Percentiles rank a stretch among this genome's conserved stretches.
phyloP scores from a whole-genome alignment of 35 echinoderm and acorn worm species.

The Acanthaster planci region DNA sequence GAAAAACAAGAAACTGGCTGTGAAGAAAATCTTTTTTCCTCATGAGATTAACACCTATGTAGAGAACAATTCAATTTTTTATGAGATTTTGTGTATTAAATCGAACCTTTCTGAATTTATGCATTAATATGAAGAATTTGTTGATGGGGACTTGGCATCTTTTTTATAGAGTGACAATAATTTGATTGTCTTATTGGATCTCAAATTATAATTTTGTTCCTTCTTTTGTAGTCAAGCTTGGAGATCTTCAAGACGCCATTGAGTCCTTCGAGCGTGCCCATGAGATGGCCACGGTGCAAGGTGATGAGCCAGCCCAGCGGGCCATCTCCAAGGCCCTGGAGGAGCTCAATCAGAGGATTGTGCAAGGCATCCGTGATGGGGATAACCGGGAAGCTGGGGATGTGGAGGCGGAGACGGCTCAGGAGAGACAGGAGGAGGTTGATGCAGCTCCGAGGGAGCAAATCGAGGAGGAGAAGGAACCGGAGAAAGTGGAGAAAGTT shows the following conservation, averaged over 20 bases:
- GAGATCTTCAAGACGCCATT: conserved; percentile 94
- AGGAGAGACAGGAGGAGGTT: conserved; percentile 23
- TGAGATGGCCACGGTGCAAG: conserved; percentile 94
- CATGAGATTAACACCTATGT: too few relatives aligned
- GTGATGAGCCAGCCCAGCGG: conserved; percentile 85
- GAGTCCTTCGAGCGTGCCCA: conserved; percentile 93
- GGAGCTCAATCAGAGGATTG: conserved; percentile 97
- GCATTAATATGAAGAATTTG: too few relatives aligned
- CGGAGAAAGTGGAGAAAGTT: conserved; percentile 1
- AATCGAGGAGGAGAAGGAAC: conserved; percentile 37
- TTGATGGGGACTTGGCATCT: too few relatives aligned
- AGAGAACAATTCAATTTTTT: too few relatives aligned
- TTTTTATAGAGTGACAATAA: neutral
- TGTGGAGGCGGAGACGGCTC: conserved; percentile 35
- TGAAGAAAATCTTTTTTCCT: too few relatives aligned
- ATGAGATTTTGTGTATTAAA: too few relatives aligned
- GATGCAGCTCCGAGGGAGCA: neutral
- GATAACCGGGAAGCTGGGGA: conserved; percentile 43
- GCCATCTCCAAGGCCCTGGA: conserved; percentile 96
- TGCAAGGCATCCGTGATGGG: conserved; percentile 79
- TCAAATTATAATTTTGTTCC: conserved; percentile 11
- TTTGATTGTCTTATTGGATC: neutral
- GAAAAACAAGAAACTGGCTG: too few relatives aligned
- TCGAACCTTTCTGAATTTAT: too few relatives aligned
- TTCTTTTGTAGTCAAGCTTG: conserved; percentile 82